These are phyloP conservation scores for Psylliodes chrysocephalus DNA, from an alignment of 2,888 invertebrate genomes.

Conservation along the genomic window DNA sequence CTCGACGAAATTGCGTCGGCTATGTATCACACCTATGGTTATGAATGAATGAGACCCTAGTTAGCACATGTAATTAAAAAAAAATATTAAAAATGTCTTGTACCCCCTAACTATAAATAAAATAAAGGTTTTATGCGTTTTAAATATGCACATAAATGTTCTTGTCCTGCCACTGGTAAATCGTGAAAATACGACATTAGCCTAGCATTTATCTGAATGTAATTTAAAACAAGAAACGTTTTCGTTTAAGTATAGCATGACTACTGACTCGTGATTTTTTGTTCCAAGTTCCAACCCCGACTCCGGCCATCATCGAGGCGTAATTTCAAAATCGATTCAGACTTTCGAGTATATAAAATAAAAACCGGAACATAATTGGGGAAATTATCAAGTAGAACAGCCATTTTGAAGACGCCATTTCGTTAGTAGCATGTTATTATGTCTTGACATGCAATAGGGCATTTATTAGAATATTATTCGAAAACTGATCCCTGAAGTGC, in stretches of 20 bases:
- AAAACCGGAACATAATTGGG: constrained; percentile 21
- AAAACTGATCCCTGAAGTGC: constrained; percentile 40
- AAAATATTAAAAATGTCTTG: no score
- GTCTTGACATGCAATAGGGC: constrained; percentile 52
- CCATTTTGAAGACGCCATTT: constrained; percentile 55
- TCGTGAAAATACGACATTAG: neutral
- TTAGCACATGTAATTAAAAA: no score
- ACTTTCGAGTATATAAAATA: constrained; percentile 16
- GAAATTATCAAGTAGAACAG: constrained; percentile 34
- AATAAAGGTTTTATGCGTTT: no score
- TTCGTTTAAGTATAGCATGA: constrained; percentile 4
- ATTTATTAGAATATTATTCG: constrained; percentile 52
- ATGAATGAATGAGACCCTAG: no score
- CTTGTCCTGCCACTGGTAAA: no score
- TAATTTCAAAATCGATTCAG: constrained; percentile 20
- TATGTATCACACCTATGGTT: no score
- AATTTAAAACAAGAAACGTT: neutral
- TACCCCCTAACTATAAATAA: no score
- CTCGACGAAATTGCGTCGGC: no score
- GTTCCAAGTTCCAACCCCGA: neutral
- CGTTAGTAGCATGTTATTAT: constrained; percentile 49
- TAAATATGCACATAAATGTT: no score
- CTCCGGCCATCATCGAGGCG: no score
- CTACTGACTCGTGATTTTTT: neutral
- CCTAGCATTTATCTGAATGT: neutral